phyloP scores from a whole-genome alignment of 2,888 invertebrate genomes.

The Euclidia mi region DNA sequence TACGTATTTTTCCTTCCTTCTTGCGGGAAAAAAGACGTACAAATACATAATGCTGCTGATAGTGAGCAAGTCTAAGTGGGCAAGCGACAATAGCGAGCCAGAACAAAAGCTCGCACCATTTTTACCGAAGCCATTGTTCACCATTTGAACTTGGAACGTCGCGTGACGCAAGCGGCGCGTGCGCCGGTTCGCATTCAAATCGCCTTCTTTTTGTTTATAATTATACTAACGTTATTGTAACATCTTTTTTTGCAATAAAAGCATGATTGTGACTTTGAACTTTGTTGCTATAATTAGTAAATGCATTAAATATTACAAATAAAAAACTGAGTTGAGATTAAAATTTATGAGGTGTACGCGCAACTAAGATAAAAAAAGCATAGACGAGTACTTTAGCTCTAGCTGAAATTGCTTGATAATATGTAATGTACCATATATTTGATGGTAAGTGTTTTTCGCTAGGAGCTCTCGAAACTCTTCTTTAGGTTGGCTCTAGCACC shows the following conservation, averaged over 20 bases:
- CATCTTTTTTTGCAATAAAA: slow-evolving; percentile 38
- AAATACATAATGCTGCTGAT: slow-evolving; percentile 38
- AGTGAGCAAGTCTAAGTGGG: slow-evolving; percentile 53
- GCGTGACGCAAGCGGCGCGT: slow-evolving; percentile 85
- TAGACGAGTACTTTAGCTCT: no score
- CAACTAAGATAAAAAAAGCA: no score
- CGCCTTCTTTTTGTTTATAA: slow-evolving; percentile 71
- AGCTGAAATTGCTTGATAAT: no score
- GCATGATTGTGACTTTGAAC: slow-evolving; percentile 20
- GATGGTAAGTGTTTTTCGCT: no score
- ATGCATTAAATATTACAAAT: not conserved
- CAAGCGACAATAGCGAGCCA: slow-evolving; percentile 74
- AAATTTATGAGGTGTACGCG: no score
- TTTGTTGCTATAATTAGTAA: slow-evolving; percentile 8
- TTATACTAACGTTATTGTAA: slow-evolving; percentile 67
- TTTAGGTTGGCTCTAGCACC: no score
- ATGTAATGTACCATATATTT: no score
- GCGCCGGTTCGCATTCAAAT: slow-evolving; percentile 85
- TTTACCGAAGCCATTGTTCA: slow-evolving; percentile 83
- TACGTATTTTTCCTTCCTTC: slow-evolving; percentile 13
- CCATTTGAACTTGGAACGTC: slow-evolving; percentile 85
- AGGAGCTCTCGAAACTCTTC: no score
- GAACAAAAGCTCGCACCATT: slow-evolving; percentile 88
- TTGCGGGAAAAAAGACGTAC: slow-evolving; percentile 21
- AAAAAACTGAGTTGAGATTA: no score